Evolutionary conservation across 2,113 vertebrate genomes (phyloP).

Genomic region (Sapajus apella): DNA sequence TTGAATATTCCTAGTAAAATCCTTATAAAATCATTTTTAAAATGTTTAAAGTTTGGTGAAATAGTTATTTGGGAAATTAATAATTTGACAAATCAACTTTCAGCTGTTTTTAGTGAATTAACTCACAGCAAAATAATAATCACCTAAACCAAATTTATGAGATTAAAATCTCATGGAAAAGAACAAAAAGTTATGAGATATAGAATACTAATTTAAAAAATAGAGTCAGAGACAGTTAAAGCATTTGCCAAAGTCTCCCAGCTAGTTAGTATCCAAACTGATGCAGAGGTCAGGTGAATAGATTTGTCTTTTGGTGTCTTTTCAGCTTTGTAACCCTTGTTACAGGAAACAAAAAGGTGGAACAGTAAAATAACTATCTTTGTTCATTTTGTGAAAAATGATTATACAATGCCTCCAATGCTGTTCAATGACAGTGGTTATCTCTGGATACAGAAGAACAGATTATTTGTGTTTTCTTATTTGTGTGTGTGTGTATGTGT

Average conservation of each 20-base stretch:
- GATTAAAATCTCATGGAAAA: neutral
- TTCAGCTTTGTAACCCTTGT: neutral
- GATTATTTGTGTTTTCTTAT: constrained; percentile 24
- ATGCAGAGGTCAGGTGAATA: neutral
- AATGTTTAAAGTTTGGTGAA: neutral
- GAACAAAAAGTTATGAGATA: neutral
- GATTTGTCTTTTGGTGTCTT: neutral
- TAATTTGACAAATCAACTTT: neutral
- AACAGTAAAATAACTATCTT: neutral
- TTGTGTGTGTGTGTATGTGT: neutral
- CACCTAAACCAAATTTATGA: neutral
- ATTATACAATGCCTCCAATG: neutral
- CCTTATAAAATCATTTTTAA: neutral
- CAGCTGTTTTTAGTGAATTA: neutral
- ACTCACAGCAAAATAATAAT: neutral
- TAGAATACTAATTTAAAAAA: neutral
- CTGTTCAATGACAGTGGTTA: neutral
- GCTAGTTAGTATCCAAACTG: neutral
- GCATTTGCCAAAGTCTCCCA: neutral
- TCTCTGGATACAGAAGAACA: neutral
- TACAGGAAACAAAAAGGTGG: neutral
- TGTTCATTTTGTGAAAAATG: constrained; percentile 5
- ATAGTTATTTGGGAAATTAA: neutral
- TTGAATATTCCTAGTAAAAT: neutral
- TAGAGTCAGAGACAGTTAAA: neutral